Conservation (phyloP, 2,888 invertebrate species). For the Epirrhoe alternata region DNA sequence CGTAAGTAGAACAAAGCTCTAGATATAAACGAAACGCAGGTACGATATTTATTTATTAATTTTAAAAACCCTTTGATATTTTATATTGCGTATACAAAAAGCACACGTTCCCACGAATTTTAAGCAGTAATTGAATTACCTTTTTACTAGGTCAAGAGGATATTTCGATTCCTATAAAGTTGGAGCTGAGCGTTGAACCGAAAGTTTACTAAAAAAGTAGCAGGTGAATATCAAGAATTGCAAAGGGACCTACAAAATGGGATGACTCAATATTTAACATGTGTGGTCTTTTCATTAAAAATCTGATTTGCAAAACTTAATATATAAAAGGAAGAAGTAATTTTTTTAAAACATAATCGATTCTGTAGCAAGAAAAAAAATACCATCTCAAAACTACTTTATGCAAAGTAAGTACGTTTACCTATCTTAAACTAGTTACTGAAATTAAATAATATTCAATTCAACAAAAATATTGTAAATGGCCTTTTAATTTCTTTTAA, state of each 20-base stretch:
- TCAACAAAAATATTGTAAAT: background rate
- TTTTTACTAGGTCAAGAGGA: slow-evolving; percentile 19
- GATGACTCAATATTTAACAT: background rate
- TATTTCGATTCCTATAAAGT: slow-evolving; percentile 8
- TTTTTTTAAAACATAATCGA: too few relatives aligned
- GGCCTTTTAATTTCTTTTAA: background rate
- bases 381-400: too few relatives aligned
- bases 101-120: slow-evolving; percentile 20
- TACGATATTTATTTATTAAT: background rate
- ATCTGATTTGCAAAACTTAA: background rate
- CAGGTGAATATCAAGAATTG: slow-evolving; percentile 24
- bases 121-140: slow-evolving; percentile 23
- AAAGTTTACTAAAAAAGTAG: slow-evolving; percentile 20
- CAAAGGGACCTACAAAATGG: slow-evolving; percentile 7
- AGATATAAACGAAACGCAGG: background rate
- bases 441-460: background rate
- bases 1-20: too few relatives aligned
- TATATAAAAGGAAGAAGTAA: too few relatives aligned
- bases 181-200: background rate
- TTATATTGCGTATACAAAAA: slow-evolving; percentile 4
- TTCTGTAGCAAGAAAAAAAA: too few relatives aligned
- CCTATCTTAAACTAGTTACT: too few relatives aligned
- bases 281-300: slow-evolving; percentile 18
- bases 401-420: too few relatives aligned
- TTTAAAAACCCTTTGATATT: slow-evolving; percentile 4